A percentile compares a stretch with the other conserved stretches of the same genome.
Conservation (phyloP, 2,113 vertebrate genomes). For the Arizona elegans region DNA sequence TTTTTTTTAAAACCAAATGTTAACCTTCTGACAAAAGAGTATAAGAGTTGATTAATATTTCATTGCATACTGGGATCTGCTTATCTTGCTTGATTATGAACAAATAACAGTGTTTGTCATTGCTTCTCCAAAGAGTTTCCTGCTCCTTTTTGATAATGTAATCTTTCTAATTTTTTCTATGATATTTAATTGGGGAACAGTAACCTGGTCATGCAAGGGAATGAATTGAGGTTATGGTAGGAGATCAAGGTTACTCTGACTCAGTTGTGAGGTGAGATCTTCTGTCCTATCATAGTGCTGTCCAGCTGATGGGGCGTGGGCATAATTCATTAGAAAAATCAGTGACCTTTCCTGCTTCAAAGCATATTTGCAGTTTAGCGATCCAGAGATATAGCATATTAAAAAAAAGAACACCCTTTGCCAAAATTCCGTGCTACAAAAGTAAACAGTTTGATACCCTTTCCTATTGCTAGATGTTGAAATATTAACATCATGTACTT, state of each 20-base stretch:
- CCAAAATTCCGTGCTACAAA: neutral
- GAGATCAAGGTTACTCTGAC: fast-evolving
- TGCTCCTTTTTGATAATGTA: conserved; percentile 6
- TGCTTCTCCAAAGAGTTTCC: conserved; percentile 5
- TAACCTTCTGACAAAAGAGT: neutral
- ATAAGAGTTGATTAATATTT: neutral
- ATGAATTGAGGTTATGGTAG: neutral
- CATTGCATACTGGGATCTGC: neutral
- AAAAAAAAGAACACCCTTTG: conserved; percentile 19
- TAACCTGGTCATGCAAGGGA: conserved; percentile 9
- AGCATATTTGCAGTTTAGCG: neutral
- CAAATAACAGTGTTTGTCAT: conserved; percentile 10
- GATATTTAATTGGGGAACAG: neutral
- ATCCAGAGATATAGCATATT: conserved; percentile 8
- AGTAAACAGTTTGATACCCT: conserved; percentile 6
- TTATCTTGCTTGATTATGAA: neutral
- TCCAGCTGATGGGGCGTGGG: neutral
- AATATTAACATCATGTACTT: conserved; percentile 1
- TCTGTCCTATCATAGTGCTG: conserved; percentile 2
- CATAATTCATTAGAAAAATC: neutral
- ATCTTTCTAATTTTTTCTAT: neutral
- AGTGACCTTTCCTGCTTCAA: conserved; percentile 9
- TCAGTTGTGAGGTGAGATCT: neutral
- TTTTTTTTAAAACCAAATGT: neutral
- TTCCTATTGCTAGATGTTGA: neutral